Conservation (phyloP, 1,140 invertebrate genomes). For the Euglossa dilemma region DNA sequence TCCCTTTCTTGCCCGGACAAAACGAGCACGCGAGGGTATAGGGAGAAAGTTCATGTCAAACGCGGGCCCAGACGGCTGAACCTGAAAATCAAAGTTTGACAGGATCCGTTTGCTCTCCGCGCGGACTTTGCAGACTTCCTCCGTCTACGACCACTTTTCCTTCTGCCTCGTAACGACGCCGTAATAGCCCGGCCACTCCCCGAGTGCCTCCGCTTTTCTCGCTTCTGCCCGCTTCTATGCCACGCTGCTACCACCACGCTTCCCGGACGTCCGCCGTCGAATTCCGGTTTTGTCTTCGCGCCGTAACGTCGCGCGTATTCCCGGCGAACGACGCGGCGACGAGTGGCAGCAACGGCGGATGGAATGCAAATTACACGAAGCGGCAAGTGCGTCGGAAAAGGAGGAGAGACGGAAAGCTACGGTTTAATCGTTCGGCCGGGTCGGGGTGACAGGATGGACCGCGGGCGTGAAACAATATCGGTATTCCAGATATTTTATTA, state of each 20-base stretch:
- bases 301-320: too few relatives aligned
- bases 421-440: conserved; percentile 2
- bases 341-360: too few relatives aligned
- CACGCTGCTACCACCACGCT: conserved; percentile 6
- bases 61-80: conserved; percentile 48
- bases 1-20: conserved; percentile 23
- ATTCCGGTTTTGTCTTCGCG: too few relatives aligned
- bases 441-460: conserved; percentile 59
- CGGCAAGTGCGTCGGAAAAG: background rate
- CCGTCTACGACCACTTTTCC: conserved; percentile 39
- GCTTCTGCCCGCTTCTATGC: background rate
- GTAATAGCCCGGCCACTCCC: conserved; percentile 34
- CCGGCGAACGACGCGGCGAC: too few relatives aligned
- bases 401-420: background rate
- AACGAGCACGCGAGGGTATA: conserved; percentile 31
- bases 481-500: conserved; percentile 82
- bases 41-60: conserved; percentile 63
- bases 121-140: conserved; percentile 56
- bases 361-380: too few relatives aligned
- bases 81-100: conserved; percentile 71
- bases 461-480: conserved; percentile 76
- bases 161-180: conserved; percentile 2
- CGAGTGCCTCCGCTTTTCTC: background rate
- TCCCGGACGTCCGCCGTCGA: background rate
- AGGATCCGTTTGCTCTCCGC: conserved; percentile 66